These are phyloP conservation scores for Sarcophaga peregrina DNA, from an alignment of 1,140 invertebrate species.

Conservation along the genomic window DNA sequence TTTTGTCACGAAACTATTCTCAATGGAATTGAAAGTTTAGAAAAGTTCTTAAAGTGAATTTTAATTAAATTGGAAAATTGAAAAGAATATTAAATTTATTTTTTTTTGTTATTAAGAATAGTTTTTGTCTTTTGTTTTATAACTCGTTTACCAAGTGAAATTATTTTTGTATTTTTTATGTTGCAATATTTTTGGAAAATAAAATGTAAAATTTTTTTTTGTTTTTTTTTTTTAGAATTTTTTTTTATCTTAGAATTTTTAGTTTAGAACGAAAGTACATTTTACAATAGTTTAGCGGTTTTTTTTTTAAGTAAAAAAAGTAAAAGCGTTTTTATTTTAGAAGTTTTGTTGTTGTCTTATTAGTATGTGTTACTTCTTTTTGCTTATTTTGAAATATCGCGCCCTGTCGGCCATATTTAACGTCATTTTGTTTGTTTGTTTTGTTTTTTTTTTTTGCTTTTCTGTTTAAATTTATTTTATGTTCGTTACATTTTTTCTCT, in stretches of 20 bases:
- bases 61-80: too few species aligned
- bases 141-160: constrained; percentile 64
- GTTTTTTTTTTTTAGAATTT: constrained; percentile 17
- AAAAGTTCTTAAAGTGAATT: too few species aligned
- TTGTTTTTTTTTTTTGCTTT: constrained; percentile 53
- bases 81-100: too few species aligned
- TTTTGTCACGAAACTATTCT: constrained; percentile 12
- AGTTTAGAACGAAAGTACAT: not conserved
- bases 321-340: not conserved
- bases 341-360: constrained; percentile 3
- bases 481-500: constrained; percentile 52
- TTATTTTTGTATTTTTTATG: constrained; percentile 17
- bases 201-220: not conserved
- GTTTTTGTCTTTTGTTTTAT: too few species aligned
- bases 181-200: constrained; percentile 31
- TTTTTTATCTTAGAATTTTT: too few species aligned
- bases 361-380: constrained; percentile 31
- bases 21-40: constrained; percentile 39
- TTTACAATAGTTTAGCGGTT: constrained; percentile 33
- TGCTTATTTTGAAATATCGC: constrained; percentile 56
- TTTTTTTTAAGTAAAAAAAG: not conserved
- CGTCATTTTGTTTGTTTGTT: constrained; percentile 49
- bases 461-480: constrained; percentile 42
- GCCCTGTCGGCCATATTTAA: constrained; percentile 60
- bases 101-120: constrained; percentile 50